These are phyloP conservation scores for Latheticus oryzae DNA, from an alignment of 2,888 invertebrate genomes.

Conservation along the genomic window DNA sequence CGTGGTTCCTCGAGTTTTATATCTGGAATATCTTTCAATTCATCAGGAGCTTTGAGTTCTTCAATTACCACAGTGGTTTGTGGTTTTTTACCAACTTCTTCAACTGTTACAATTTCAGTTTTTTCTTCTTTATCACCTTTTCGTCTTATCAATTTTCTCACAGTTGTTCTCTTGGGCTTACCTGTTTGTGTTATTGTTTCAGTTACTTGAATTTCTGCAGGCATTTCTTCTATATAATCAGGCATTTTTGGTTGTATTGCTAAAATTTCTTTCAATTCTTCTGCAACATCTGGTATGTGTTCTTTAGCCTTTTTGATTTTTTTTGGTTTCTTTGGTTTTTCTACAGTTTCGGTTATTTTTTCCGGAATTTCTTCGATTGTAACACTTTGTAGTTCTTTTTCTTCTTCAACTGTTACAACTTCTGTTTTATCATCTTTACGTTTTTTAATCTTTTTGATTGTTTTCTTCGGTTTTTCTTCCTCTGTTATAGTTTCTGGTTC, in stretches of 20 bases:
- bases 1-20: constrained; percentile 46
- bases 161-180: constrained; percentile 51
- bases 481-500: constrained; percentile 58
- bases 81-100: constrained; percentile 65
- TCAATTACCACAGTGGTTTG: constrained; percentile 58
- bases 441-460: constrained; percentile 60
- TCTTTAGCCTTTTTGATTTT: constrained; percentile 56
- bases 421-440: constrained; percentile 59
- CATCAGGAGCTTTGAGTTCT: constrained; percentile 39
- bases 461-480: constrained; percentile 53
- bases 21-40: constrained; percentile 43
- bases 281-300: constrained; percentile 23
- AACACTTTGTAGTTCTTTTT: constrained; percentile 52
- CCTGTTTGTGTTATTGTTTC: constrained; percentile 59
- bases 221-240: constrained; percentile 45
- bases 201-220: constrained; percentile 58
- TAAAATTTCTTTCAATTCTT: constrained; percentile 44
- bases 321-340: constrained; percentile 64
- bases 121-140: constrained; percentile 57
- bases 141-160: constrained; percentile 55
- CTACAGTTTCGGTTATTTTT: constrained; percentile 65
- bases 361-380: constrained; percentile 38
- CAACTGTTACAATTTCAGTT: constrained; percentile 66
- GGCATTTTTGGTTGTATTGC: constrained; percentile 33
- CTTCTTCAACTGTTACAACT: constrained; percentile 61